Base-by-base conservation (phyloP, 2,888 invertebrate species). In the Cybosia mesomella region DNA sequence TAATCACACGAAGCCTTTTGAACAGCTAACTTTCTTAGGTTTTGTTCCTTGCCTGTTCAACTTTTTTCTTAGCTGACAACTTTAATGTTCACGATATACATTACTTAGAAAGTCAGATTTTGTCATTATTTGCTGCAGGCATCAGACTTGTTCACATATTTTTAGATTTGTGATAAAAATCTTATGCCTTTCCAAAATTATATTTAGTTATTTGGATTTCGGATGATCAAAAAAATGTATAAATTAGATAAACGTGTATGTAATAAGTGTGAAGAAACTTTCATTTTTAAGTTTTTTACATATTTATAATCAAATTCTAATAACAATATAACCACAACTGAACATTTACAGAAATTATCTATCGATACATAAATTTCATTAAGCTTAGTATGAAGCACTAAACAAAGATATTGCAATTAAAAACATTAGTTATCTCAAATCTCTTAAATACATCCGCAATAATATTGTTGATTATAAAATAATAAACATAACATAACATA, bases 1-100 rank as follows among this genome's bases (percentile, higher is more conserved):
- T 57, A 64, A 64, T 64, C 22, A 54, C 43, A 49, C 18, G 18
- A 59, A 64, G 43, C 43, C 34, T n/a, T 54, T 54, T n/a, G 55
- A 32, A 39, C 39, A n/a, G 21, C 22, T 28, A 10, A 66, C 60
- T 60, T 66, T 60, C n/a, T 60, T 54, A 5, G 18, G 7, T 22
- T 24, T 43, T 54, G 7, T 28, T 39, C 36, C 9, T 13, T 34
- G 15, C 36, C 15, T 36, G 21, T 15, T 22, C 36, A 36, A 59
- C 4, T 36, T 39, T 39, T 39, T 59, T 39, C 8, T 49, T 49
- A 18, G 49, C 18, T n/a, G n/a, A 18, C 43, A 43, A 43, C 15
- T 43, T 43, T 43, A 18, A 43, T 43, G 43, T 43, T 18, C 18
- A 43, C 7, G 5, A 28, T 28, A 43, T 43, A 18, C 2, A 43